Evolutionary conservation across 2,888 invertebrate genomes (phyloP).

Genomic region (Lithophane leautieri): DNA sequence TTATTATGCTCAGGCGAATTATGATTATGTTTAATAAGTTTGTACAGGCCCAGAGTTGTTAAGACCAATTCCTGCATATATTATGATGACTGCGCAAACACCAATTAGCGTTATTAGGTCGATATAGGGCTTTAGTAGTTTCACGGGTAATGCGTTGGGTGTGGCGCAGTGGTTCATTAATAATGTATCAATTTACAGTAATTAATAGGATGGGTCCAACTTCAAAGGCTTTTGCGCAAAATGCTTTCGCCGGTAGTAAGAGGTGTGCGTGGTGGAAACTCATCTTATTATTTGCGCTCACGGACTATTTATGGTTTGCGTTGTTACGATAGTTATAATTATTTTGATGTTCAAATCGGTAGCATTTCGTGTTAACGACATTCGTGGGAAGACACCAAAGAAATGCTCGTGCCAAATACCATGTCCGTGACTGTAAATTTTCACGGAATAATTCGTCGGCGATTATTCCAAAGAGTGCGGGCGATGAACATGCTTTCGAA

Average conservation of each 20-base stretch:
- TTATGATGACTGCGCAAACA: slow-evolving; percentile 58
- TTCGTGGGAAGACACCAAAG: slow-evolving; percentile 68
- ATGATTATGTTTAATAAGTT: slow-evolving; percentile 68
- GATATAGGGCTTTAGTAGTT: slow-evolving; percentile 61
- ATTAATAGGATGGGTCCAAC: slow-evolving; percentile 58
- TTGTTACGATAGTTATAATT: slow-evolving; percentile 59
- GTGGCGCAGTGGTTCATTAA: slow-evolving; percentile 69
- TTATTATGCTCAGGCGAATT: slow-evolving; percentile 65
- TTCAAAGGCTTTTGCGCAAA: slow-evolving; percentile 61
- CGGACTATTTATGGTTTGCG: slow-evolving; percentile 47
- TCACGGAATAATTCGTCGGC: slow-evolving; percentile 70
- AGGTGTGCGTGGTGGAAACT: slow-evolving; percentile 57
- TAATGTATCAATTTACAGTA: slow-evolving; percentile 71
- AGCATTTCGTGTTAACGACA: slow-evolving; percentile 67
- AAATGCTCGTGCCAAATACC: slow-evolving; percentile 71
- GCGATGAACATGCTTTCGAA: slow-evolving; percentile 72
- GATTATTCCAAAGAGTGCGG: slow-evolving; percentile 66
- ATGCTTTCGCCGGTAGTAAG: slow-evolving; percentile 58
- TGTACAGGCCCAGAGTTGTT: slow-evolving; percentile 59
- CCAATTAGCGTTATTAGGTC: slow-evolving; percentile 67
- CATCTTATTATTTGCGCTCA: slow-evolving; percentile 59
- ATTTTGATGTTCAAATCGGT: slow-evolving; percentile 62
- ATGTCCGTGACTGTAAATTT: slow-evolving; percentile 71
- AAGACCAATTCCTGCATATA: slow-evolving; percentile 60
- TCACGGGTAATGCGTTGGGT: slow-evolving; percentile 62